Percentiles rank a stretch among this genome's conserved stretches.
Conservation (phyloP, 2,888 invertebrate species). For the Tipula confusa region DNA sequence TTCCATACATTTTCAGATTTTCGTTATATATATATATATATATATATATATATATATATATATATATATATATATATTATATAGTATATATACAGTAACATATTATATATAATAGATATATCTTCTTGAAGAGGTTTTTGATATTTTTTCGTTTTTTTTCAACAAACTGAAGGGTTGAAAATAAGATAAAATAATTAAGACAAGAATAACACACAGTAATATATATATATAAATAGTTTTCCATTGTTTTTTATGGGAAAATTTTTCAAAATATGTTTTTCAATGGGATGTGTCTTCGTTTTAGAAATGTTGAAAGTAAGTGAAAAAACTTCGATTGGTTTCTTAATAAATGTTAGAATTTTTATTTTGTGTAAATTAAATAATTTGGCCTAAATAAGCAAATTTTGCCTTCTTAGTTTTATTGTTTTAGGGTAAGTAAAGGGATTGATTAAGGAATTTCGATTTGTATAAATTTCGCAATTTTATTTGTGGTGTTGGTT, state of each 20-base stretch:
- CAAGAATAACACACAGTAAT: not conserved
- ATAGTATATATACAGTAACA: too few relatives aligned
- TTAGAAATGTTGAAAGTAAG: too few relatives aligned
- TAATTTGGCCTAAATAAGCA: not conserved
- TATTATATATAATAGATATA: too few relatives aligned
- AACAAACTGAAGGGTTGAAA: not conserved
- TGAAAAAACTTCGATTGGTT: not conserved
- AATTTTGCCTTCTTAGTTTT: not conserved
- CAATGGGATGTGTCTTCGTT: not conserved
- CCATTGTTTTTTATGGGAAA: not conserved
- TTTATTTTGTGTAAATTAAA: not conserved
- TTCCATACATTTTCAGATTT: slow-evolving; percentile 20
- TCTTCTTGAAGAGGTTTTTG: not conserved
- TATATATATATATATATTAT: too few relatives aligned
- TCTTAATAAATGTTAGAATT: not conserved
- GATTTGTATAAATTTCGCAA: not conserved
- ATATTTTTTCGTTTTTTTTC: not conserved
- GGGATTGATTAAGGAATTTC: too few relatives aligned
- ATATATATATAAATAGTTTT: slow-evolving; percentile 12
- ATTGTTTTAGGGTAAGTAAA: not conserved
- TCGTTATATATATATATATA: not conserved
- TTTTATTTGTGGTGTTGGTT: not conserved
- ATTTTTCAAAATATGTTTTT: not conserved
- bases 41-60: too few relatives aligned
- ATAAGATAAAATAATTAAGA: slow-evolving; percentile 3